phyloP scores from a whole-genome alignment of 2,888 invertebrate species.

The Amphipyra tragopoginis region DNA sequence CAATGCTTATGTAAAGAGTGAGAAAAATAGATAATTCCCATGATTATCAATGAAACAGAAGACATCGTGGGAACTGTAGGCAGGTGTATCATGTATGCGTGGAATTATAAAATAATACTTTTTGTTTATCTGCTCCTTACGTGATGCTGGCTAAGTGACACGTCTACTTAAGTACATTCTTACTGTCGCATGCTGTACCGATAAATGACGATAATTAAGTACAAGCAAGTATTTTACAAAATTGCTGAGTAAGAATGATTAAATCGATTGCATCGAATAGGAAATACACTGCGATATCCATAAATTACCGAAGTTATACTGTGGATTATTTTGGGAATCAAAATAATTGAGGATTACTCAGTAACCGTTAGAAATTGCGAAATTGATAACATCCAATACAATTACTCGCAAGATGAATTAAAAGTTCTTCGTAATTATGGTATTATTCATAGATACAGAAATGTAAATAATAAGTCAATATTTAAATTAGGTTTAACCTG shows the following conservation, averaged over 20 bases:
- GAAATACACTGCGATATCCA: neutral
- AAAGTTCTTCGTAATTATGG: too few relatives aligned
- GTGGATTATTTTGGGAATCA: too few relatives aligned
- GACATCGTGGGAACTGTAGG: slow-evolving; percentile 79
- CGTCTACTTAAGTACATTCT: slow-evolving; percentile 51
- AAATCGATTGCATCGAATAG: neutral
- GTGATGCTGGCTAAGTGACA: slow-evolving; percentile 49
- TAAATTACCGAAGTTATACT: neutral
- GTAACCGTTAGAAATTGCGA: too few relatives aligned
- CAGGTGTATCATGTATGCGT: slow-evolving; percentile 73
- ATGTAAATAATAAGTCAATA: too few relatives aligned
- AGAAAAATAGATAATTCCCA: slow-evolving; percentile 74
- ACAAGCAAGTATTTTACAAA: slow-evolving; percentile 21
- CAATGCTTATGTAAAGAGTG: slow-evolving; percentile 58
- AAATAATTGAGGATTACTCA: too few relatives aligned
- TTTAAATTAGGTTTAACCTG: too few relatives aligned
- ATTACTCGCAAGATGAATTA: too few relatives aligned
- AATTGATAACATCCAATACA: too few relatives aligned
- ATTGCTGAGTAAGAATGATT: slow-evolving; percentile 11
- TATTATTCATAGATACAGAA: too few relatives aligned
- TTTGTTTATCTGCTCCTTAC: slow-evolving; percentile 52
- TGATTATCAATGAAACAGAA: slow-evolving; percentile 74
- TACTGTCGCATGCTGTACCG: slow-evolving; percentile 22
- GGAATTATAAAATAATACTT: slow-evolving; percentile 70
- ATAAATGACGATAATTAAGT: slow-evolving; percentile 37